Percentiles rank a stretch among this genome's conserved stretches.
Conservation (phyloP, 2,797 vertebrate species). For the Melanotaenia trifasciata region DNA sequence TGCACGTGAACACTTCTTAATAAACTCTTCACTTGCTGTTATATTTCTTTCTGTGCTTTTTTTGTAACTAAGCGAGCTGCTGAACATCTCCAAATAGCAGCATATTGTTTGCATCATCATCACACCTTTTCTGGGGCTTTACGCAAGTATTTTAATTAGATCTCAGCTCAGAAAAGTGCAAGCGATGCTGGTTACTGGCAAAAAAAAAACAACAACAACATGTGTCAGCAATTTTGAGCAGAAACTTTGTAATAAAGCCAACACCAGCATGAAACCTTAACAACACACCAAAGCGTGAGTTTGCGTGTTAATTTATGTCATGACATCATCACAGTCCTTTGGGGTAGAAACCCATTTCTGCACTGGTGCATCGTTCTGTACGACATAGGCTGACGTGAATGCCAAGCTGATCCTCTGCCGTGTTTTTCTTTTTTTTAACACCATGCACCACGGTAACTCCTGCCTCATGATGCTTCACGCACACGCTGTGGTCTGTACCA, state of each 20-base stretch:
- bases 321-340: background rate
- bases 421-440: constrained; percentile 37
- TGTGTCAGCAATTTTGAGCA: background rate
- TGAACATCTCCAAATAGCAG: constrained; percentile 1
- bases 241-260: background rate
- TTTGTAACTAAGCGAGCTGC: background rate
- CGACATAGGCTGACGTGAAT: background rate
- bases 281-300: background rate
- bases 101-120: constrained; percentile 4
- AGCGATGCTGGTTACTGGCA: background rate
- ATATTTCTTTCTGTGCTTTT: background rate
- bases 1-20: constrained; percentile 16
- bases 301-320: constrained; percentile 3
- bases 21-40: constrained; percentile 8
- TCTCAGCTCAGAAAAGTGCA: background rate
- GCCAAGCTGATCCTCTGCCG: constrained; percentile 9
- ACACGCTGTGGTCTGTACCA: constrained; percentile 57
- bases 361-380: background rate
- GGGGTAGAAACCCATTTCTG: background rate
- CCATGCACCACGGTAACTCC: constrained; percentile 19
- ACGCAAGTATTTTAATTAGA: background rate
- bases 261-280: background rate
- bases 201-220: too few relatives aligned
- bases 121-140: background rate
- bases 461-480: constrained; percentile 38